Evolutionary conservation across 2,888 invertebrate genomes (phyloP).

Genomic region (Pachliopta kotzebuea): DNA sequence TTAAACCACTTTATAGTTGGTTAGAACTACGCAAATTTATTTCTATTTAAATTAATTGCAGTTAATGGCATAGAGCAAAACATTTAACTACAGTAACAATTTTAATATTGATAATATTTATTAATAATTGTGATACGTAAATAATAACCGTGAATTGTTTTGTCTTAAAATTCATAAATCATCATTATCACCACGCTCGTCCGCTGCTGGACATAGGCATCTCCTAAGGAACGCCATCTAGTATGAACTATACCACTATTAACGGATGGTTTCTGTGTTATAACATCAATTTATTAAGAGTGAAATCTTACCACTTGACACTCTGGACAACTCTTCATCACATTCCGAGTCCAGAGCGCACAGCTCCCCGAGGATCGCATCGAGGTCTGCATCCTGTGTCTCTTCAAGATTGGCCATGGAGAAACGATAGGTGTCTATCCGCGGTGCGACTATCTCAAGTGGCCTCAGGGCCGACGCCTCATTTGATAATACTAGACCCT

Average conservation of each 20-base stretch:
- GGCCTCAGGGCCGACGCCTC: conserved; percentile 81
- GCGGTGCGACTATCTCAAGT: conserved; percentile 87
- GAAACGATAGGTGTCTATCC: conserved; percentile 94
- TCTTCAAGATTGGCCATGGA: conserved; percentile 98
- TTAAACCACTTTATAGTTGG: background rate
- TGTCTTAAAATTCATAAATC: background rate
- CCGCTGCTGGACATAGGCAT: too few relatives aligned
- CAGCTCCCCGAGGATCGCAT: conserved; percentile 97
- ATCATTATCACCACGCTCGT: too few relatives aligned
- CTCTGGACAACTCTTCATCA: conserved; percentile 78
- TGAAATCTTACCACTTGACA: conserved; percentile 56
- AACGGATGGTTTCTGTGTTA: background rate
- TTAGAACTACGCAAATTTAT: background rate
- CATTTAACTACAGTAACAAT: too few relatives aligned
- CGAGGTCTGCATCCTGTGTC: conserved; percentile 97
- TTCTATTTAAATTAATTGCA: too few relatives aligned
- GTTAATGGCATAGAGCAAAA: too few relatives aligned
- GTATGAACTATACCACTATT: background rate
- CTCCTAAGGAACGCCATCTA: background rate
- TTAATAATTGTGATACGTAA: too few relatives aligned
- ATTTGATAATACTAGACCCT: conserved; percentile 83
- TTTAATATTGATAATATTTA: too few relatives aligned
- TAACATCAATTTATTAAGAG: background rate
- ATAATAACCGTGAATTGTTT: background rate
- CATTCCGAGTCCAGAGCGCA: conserved; percentile 91